Evolutionary conservation across 2,113 vertebrate species (phyloP), one percentile per base, ranked within the genome.

Genomic region (Cyanoderma ruficeps): DNA sequence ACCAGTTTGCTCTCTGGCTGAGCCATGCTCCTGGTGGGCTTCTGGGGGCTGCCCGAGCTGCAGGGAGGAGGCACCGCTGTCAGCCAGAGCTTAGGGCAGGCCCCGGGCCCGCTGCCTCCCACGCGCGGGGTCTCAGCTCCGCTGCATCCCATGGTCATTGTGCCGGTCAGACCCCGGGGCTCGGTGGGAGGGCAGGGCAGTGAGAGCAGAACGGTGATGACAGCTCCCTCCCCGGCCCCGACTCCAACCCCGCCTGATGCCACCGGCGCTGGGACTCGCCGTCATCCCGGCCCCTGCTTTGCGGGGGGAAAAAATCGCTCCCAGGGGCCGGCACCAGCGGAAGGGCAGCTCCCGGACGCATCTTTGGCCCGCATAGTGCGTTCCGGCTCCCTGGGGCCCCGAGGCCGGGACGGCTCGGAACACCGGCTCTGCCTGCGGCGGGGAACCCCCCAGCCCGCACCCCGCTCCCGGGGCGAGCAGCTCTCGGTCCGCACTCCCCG

Each of bases 1-100:
- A 89, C 87, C 8, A 3, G 41, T 37, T 96, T 64, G 2, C 82
- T 72, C 7, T 97, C 95, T 15, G 56, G 63, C 52, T 71, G 98
- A 64, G 97, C 95, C 98, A 98, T 98, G 87, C 47, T 94, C 56
- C 83, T 18, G 13, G 27, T 2, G 71, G 19, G 18, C 35, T 52
- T 30, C 63, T 15, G 27, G 27, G 41, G 44, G 60, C 35, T 31
- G 22, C 9, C 49, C 8, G 21, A 37, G 52, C 92, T 87, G 77
- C 19, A 30, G 61, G 35, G 28, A 75, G 57, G 33, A 27, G 50
- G 52, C 44, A 53, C 28, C 0, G 9, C 55, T 13, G 50, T 89
- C 55, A 87, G 77, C 8, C 8, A 16, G 52, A 28, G 30, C n/a
- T 8, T 7, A 23, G 41, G 25, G 13, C 41, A 19, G 46, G 7